A percentile compares a stretch with the other conserved stretches of the same genome.
These are phyloP conservation scores for Lepilemur ruficaudatus DNA, from an alignment of 2,797 vertebrate genomes.

Conservation along the genomic window DNA sequence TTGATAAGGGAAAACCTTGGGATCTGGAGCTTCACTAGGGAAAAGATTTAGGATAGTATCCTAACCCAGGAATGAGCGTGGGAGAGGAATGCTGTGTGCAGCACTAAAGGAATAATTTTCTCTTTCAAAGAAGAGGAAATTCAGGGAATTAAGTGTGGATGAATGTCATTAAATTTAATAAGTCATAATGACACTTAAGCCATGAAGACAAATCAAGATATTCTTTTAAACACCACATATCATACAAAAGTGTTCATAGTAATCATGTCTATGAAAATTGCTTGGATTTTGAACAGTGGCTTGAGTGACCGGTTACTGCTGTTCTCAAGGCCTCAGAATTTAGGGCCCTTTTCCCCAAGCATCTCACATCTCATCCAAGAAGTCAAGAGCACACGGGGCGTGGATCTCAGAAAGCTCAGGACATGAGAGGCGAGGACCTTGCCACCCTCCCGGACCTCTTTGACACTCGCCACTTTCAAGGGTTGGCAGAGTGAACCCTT, in stretches of 20 bases:
- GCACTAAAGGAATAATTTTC: not conserved
- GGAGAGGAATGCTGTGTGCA: not conserved
- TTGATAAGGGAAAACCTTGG: not conserved
- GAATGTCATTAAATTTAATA: conserved; percentile 25
- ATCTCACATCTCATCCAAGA: not conserved
- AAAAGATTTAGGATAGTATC: not conserved
- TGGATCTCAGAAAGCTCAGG: too few species aligned
- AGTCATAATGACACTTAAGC: not conserved
- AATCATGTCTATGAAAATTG: not conserved
- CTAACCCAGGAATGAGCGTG: not conserved
- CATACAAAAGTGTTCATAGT: not conserved
- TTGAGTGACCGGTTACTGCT: not conserved
- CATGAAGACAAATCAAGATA: not conserved
- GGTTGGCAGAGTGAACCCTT: not conserved
- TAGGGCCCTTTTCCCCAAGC: not conserved
- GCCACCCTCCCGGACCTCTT: not conserved
- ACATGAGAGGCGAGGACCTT: too few species aligned
- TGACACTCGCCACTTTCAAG: not conserved
- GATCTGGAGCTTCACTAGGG: not conserved
- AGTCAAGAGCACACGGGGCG: not conserved
- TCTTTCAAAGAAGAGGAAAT: not conserved
- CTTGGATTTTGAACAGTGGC: not conserved
- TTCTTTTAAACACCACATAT: not conserved
- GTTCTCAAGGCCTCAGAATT: not conserved
- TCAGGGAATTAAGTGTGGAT: not conserved